Percentiles rank a stretch among this genome's conserved stretches.
phyloP scores from a whole-genome alignment of 2,888 invertebrate genomes.

The Drosophila antonietae region DNA sequence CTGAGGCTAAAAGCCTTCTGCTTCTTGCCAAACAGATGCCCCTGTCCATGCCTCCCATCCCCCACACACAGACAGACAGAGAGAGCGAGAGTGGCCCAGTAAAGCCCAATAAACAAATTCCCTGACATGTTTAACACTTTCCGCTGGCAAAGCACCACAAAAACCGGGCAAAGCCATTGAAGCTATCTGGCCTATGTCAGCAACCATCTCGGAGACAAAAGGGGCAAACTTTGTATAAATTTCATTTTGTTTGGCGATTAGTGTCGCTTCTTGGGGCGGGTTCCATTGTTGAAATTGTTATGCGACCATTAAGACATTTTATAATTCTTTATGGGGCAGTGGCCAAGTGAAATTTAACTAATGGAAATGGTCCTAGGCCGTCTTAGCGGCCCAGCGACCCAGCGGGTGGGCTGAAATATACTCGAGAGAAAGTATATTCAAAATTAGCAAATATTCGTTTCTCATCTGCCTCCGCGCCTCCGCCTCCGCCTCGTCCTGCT shows the following conservation, averaged over 20 bases:
- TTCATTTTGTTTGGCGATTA: slow-evolving; percentile 82
- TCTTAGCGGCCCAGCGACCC: background rate
- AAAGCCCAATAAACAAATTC: slow-evolving; percentile 81
- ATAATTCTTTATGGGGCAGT: slow-evolving; percentile 73
- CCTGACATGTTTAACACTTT: slow-evolving; percentile 82
- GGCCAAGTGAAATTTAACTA: slow-evolving; percentile 64
- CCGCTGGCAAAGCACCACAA: slow-evolving; percentile 64
- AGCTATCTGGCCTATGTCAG: slow-evolving; percentile 75
- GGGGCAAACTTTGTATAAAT: slow-evolving; percentile 74
- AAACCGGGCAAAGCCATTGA: slow-evolving; percentile 57
- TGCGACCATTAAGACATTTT: slow-evolving; percentile 79
- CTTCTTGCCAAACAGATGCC: slow-evolving; percentile 63
- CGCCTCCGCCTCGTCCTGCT: background rate
- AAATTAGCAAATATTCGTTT: slow-evolving; percentile 54
- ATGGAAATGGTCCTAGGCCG: slow-evolving; percentile 55
- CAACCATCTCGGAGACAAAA: slow-evolving; percentile 43
- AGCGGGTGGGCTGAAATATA: slow-evolving; percentile 26
- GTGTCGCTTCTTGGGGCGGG: slow-evolving; percentile 70
- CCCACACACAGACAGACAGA: background rate
- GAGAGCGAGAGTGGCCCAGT: slow-evolving; percentile 23
- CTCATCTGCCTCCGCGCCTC: background rate
- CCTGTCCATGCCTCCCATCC: background rate
- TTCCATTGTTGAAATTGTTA: slow-evolving; percentile 77
- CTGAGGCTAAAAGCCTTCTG: slow-evolving; percentile 22
- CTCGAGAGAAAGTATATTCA: slow-evolving; percentile 7